A percentile compares a stretch with the other conserved stretches of the same genome.
Conservation (phyloP, 2,113 vertebrate genomes). For the Alaudala cheleensis region DNA sequence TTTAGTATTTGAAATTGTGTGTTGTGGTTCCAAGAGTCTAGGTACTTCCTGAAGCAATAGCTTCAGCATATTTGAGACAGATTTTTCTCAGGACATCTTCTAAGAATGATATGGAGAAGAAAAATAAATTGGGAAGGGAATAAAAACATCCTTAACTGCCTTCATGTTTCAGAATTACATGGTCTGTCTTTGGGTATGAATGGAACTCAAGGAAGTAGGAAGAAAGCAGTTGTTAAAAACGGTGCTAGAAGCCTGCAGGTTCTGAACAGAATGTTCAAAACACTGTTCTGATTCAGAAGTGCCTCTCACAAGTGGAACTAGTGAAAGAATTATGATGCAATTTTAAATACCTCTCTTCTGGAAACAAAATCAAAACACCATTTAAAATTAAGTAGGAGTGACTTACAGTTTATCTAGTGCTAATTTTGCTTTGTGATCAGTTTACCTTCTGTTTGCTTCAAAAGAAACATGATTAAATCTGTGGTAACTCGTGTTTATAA, state of each 20-base stretch:
- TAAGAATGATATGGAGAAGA: too few relatives aligned
- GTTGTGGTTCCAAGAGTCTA: too few relatives aligned
- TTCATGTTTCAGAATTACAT: not conserved
- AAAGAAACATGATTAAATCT: not conserved
- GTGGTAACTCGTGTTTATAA: not conserved
- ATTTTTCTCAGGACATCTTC: too few relatives aligned
- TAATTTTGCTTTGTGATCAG: not conserved
- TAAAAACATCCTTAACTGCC: not conserved
- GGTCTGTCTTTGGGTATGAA: not conserved
- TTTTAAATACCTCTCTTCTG: not conserved
- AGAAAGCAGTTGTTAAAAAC: not conserved
- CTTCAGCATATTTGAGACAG: too few relatives aligned
- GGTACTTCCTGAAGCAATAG: too few relatives aligned
- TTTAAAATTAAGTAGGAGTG: not conserved
- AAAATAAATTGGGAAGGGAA: too few relatives aligned
- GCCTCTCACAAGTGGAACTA: not conserved
- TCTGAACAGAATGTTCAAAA: not conserved
- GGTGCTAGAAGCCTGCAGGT: not conserved
- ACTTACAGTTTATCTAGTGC: not conserved
- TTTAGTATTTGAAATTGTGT: too few relatives aligned
- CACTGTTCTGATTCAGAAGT: not conserved
- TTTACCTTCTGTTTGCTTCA: not conserved
- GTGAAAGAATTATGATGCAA: not conserved
- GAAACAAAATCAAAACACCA: not conserved
- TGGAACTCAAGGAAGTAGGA: not conserved